Base-by-base conservation (phyloP, 2,797 vertebrate species). In the Limnodromus scolopaceus region DNA sequence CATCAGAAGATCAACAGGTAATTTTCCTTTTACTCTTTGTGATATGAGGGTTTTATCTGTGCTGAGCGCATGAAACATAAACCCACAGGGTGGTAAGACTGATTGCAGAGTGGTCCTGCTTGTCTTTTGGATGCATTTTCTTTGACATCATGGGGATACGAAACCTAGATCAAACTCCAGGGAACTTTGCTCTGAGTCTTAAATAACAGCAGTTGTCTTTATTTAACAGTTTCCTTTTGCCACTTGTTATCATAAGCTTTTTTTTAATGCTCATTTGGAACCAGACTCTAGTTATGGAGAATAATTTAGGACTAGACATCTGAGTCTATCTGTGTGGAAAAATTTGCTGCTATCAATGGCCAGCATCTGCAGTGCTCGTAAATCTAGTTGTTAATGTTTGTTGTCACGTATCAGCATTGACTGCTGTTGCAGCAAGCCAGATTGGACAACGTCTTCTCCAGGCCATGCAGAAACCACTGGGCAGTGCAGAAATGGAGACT, bases 1-100 rank as follows among this genome's bases (percentile, higher is more conserved):
- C 86, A 34, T 46, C 96, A 89, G 95, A 92, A 61, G 96, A 89
- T 89, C 94, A 98, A 83, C 84, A 95, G 53, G 98, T 98, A 89
- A 93, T 95, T 95, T 51, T 39, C 25, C 30, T 68, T 87, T 89
- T 82, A 45, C 27, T 19, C 13, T 64, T 55, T 36, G 23, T 66
- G 46, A 16, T 32, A 36, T 18, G 48, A 77, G 23, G 16, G 27
- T 55, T 79, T 94, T 76, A 46, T 11, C 28, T 89, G 30, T 57
- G n/a, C 38, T 76, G 22, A 83, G 45, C 1, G 3, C 6, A 25
- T 38, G 46, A 28, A 79, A 58, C 10, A 41, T 6, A 57, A 85
- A 43, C 49, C 8, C 22, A 14, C 27, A 34, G 18, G 22, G 8
- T 58, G 46, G 41, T 20, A 88, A 75, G 61, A 13, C 38, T 75